Conservation (phyloP, 2,113 vertebrate genomes). For the Chauna torquata region DNA sequence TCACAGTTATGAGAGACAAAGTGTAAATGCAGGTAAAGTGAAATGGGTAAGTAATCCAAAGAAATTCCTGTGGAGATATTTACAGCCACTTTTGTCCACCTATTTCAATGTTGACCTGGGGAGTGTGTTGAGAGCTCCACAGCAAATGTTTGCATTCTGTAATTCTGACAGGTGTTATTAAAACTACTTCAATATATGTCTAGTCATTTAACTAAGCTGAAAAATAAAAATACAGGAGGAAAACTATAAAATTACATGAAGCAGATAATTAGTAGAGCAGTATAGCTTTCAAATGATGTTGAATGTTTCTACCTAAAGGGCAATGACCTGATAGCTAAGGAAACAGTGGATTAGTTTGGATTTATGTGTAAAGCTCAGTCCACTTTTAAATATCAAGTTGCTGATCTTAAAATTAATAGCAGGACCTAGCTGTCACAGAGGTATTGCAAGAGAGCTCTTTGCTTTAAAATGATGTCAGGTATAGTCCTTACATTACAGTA, state of each 20-base stretch:
- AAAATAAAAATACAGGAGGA: not conserved
- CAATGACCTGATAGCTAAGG: not conserved
- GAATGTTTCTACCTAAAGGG: not conserved
- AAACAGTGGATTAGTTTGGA: not conserved
- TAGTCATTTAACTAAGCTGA: not conserved
- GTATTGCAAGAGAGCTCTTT: not conserved
- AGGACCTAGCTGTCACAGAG: not conserved
- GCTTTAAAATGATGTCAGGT: not conserved
- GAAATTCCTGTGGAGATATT: not conserved
- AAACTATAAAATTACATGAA: not conserved
- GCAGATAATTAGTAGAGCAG: not conserved
- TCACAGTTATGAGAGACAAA: not conserved
- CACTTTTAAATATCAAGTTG: not conserved
- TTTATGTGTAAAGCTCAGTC: not conserved
- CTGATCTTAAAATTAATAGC: not conserved
- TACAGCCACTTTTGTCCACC: not conserved
- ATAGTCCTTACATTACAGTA: not conserved
- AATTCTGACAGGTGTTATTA: not conserved
- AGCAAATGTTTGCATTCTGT: not conserved
- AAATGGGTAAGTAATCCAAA: not conserved
- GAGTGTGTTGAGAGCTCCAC: not conserved
- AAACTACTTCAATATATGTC: rapidly evolving
- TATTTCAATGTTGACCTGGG: not conserved
- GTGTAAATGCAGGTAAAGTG: not conserved
- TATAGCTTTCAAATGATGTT: not conserved